Percentiles rank a stretch among this genome's conserved stretches.
Conservation (phyloP, 2,113 vertebrate genomes). For the Lepidothrix coronata region DNA sequence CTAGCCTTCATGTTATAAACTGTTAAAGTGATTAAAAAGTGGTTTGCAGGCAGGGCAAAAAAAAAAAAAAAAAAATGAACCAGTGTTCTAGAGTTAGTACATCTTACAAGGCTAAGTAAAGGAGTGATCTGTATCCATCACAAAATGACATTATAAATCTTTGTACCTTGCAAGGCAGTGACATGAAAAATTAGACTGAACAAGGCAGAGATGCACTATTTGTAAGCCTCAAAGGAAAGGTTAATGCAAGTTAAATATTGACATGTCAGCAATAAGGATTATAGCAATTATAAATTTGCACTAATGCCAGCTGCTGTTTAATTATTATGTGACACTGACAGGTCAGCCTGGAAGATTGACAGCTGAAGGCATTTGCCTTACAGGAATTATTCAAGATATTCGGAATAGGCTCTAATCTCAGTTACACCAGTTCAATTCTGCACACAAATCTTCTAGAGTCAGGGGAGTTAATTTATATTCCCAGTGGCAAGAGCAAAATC, state of each 20-base stretch:
- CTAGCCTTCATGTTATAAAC: not conserved
- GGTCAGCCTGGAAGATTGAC: constrained; percentile 58
- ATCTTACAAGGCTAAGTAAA: constrained; percentile 59
- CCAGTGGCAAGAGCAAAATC: not conserved
- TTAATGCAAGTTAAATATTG: constrained; percentile 84
- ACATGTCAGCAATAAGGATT: constrained; percentile 79
- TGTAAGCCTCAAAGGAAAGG: constrained; percentile 79
- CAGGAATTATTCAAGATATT: constrained; percentile 28
- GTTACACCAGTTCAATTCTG: not conserved
- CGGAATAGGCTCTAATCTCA: not conserved
- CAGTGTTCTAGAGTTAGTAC: constrained; percentile 10
- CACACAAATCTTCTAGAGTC: not conserved
- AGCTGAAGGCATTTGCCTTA: constrained; percentile 39
- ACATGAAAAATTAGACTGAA: constrained; percentile 78
- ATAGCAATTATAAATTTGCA: constrained; percentile 77
- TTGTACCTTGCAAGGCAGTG: constrained; percentile 68
- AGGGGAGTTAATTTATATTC: not conserved
- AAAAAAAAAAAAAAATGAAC: constrained; percentile 66
- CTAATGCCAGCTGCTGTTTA: constrained; percentile 64
- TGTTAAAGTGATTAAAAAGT: not conserved
- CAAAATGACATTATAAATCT: constrained; percentile 74
- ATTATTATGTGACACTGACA: constrained; percentile 69
- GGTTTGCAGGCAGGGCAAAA: not conserved
- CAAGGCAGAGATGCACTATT: constrained; percentile 69
- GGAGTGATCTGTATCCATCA: constrained; percentile 67